These are phyloP conservation scores for Cynocephalus volans DNA, from an alignment of 2,113 vertebrate genomes.

Conservation along the genomic window DNA sequence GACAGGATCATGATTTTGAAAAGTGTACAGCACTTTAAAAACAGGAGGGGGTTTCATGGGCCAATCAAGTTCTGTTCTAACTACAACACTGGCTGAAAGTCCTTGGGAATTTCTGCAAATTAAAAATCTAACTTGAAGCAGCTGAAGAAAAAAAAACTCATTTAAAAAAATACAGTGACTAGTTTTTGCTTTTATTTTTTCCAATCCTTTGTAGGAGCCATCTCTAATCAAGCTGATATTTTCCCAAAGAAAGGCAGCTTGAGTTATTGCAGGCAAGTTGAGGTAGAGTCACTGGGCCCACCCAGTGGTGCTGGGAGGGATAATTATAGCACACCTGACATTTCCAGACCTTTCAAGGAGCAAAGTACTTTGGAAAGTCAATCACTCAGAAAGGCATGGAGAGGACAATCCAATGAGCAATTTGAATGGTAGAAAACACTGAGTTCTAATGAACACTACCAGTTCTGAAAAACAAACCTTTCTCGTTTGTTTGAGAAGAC, in stretches of 20 bases:
- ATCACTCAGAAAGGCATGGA: fast-evolving
- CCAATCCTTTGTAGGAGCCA: not conserved
- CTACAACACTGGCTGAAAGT: not conserved
- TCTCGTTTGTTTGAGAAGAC: not conserved
- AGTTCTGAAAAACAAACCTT: not conserved
- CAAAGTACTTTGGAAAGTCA: not conserved
- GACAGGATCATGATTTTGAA: not conserved
- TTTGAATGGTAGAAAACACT: not conserved
- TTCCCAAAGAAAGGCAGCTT: not conserved
- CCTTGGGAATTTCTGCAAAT: not conserved
- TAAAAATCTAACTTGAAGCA: constrained; percentile 40
- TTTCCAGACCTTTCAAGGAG: not conserved
- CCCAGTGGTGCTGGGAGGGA: fast-evolving
- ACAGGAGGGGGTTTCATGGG: not conserved
- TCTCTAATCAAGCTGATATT: not conserved
- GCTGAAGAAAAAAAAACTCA: not conserved
- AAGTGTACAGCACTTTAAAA: not conserved
- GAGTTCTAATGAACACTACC: not conserved
- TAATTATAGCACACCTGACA: not conserved
- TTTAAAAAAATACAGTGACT: not conserved
- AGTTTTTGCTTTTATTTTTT: not conserved
- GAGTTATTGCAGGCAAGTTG: not conserved
- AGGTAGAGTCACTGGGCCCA: not conserved
- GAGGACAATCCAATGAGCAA: not conserved
- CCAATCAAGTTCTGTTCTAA: not conserved